These are phyloP conservation scores for cattle (Bos taurus) DNA, from an alignment of 2,113 vertebrate genomes.

Conservation along the genomic window DNA sequence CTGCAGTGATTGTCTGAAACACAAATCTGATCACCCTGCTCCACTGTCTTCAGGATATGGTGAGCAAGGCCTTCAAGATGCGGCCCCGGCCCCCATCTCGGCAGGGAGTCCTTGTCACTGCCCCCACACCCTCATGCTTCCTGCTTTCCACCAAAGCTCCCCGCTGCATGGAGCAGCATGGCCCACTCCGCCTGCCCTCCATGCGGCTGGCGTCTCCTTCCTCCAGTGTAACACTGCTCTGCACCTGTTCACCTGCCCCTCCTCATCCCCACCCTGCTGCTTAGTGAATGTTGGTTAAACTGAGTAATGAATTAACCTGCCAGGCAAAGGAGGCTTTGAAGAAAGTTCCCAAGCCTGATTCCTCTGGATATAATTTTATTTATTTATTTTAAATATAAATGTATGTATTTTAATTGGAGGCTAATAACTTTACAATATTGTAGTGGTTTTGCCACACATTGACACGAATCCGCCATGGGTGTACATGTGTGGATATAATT, in stretches of 20 bases:
- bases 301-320: neutral
- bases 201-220: neutral
- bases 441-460: no score
- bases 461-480: accelerated
- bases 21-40: neutral
- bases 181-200: neutral
- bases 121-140: neutral
- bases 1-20: neutral
- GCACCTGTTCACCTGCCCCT: neutral
- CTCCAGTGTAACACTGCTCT: neutral
- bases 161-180: accelerated
- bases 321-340: neutral
- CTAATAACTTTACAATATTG: neutral
- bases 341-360: neutral
- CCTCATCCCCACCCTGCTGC: neutral
- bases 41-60: neutral
- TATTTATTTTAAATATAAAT: neutral
- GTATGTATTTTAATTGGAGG: neutral
- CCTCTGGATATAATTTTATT: neutral
- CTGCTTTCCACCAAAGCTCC: neutral
- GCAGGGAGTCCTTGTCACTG: neutral
- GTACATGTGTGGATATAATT: neutral
- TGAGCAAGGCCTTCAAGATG: neutral
- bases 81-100: neutral
- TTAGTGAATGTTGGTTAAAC: neutral